Conservation (phyloP, 2,797 vertebrate genomes). For the Knipowitschia caucasica region DNA sequence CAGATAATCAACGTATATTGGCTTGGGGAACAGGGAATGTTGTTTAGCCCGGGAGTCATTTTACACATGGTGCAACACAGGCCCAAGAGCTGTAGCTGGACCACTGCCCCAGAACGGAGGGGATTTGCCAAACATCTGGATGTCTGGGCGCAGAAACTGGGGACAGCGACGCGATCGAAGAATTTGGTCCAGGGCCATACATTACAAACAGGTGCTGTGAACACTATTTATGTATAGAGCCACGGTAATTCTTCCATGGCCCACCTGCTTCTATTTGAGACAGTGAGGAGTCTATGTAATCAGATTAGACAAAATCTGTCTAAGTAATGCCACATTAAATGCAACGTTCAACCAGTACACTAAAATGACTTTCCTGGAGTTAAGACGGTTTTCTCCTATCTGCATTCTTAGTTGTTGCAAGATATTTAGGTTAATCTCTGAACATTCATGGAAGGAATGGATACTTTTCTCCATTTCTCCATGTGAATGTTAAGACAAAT, state of each 20-base stretch:
- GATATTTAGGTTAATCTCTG: no score
- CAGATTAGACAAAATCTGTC: background rate
- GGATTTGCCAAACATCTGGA: conserved; percentile 41
- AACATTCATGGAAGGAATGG: no score
- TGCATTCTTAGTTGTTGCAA: no score
- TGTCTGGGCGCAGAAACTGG: conserved; percentile 5
- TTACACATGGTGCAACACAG: background rate
- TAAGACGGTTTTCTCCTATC: no score
- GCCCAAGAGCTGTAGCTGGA: conserved; percentile 3
- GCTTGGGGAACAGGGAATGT: conserved; percentile 4
- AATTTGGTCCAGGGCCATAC: conserved; percentile 6
- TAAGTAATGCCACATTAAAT: background rate
- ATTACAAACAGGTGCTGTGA: conserved; percentile 3
- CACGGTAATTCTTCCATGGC: background rate
- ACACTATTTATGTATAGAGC: background rate
- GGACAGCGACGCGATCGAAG: conserved; percentile 3
- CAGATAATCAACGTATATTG: background rate
- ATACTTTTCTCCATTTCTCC: no score
- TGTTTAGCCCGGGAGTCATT: background rate
- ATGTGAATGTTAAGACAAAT: no score
- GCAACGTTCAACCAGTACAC: no score
- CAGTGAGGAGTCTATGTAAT: no score
- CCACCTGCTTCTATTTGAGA: background rate
- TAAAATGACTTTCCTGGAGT: no score
- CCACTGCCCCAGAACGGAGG: conserved; percentile 3